A percentile compares a stretch with the other conserved stretches of the same genome.
These are phyloP conservation scores for Morpho achilles DNA, from an alignment of 2,888 invertebrate species.

Conservation along the genomic window DNA sequence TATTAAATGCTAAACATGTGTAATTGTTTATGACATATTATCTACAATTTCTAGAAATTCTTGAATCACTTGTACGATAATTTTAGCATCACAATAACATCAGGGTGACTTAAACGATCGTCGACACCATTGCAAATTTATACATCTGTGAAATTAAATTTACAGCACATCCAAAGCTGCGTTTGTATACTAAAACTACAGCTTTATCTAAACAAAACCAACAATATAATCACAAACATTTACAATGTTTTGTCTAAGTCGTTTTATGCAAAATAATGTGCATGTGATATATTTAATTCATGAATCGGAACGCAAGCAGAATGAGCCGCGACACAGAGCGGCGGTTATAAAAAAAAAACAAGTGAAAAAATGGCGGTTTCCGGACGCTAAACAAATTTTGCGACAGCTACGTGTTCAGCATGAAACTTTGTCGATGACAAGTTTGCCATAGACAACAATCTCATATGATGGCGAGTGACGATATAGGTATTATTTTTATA, in stretches of 20 bases:
- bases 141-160: no score
- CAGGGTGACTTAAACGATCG: slow-evolving; percentile 25
- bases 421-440: slow-evolving; percentile 15
- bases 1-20: no score
- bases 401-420: slow-evolving; percentile 44
- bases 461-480: no score
- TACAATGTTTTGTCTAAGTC: slow-evolving; percentile 10
- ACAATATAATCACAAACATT: slow-evolving; percentile 16
- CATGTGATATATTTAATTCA: slow-evolving; percentile 67
- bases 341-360: slow-evolving; percentile 36
- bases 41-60: slow-evolving; percentile 1
- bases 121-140: slow-evolving; percentile 8
- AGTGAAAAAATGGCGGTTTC: slow-evolving; percentile 47
- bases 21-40: no score
- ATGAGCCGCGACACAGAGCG: slow-evolving; percentile 42
- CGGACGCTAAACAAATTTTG: slow-evolving; percentile 55
- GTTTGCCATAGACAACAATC: no score
- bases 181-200: not conserved
- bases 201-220: slow-evolving; percentile 14
- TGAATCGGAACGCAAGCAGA: slow-evolving; percentile 49
- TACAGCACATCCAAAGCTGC: not conserved
- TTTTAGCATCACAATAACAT: slow-evolving; percentile 40
- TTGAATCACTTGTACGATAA: slow-evolving; percentile 34
- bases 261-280: slow-evolving; percentile 24
- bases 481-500: no score